Evolutionary conservation across 1,140 invertebrate genomes (phyloP).

Genomic region (Aradophagus sp.): DNA sequence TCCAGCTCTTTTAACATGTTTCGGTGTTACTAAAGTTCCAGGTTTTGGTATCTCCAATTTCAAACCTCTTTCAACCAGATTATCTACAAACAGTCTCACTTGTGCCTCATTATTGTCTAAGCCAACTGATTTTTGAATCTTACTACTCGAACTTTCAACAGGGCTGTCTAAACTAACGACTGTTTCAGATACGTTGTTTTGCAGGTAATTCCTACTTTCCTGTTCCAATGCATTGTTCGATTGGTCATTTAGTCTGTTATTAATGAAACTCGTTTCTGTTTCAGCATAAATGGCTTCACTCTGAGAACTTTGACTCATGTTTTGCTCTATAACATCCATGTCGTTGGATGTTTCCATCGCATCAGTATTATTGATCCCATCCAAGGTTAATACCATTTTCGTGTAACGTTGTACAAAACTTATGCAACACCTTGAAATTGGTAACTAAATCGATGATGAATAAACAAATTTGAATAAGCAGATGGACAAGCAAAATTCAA

Average conservation of each 20-base stretch:
- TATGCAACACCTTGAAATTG: constrained; percentile 4
- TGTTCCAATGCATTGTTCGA: constrained; percentile 6
- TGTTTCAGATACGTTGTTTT: constrained; percentile 34
- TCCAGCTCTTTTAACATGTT: constrained; percentile 78
- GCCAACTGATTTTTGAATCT: not conserved
- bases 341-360: constrained; percentile 26
- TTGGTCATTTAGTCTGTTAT: constrained; percentile 2
- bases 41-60: constrained; percentile 54
- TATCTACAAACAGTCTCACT: not conserved
- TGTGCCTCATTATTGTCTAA: not conserved
- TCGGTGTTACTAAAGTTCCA: constrained; percentile 62
- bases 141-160: constrained; percentile 2
- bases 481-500: not conserved
- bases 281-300: constrained; percentile 31
- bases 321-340: constrained; percentile 12
- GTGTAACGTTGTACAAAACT: constrained; percentile 3
- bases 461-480: not conserved
- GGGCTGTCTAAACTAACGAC: constrained; percentile 18
- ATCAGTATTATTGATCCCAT: constrained; percentile 5
- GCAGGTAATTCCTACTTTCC: constrained; percentile 24
- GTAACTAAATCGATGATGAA: not conserved
- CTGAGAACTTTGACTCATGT: constrained; percentile 10
- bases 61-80: not conserved
- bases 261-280: constrained; percentile 43
- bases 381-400: constrained; percentile 7